Percentiles rank a stretch among this genome's conserved stretches.
Conservation (phyloP, 2,113 vertebrate species). For the Alexandromys fortis region DNA sequence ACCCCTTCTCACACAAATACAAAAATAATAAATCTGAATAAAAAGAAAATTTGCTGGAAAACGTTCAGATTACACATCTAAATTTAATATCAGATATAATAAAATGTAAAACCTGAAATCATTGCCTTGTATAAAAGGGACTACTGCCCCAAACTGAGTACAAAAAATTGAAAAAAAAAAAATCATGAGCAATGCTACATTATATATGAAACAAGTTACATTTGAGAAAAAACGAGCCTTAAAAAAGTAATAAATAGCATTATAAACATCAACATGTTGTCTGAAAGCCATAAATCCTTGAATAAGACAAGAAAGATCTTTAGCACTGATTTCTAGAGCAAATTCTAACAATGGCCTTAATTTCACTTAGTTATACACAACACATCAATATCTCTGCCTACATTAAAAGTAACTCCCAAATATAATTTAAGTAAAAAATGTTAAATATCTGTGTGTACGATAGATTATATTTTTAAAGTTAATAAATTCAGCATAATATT, state of each 20-base stretch:
- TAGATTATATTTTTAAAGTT: not conserved
- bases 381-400: not conserved
- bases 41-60: not conserved
- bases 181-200: not conserved
- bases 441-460: not conserved
- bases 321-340: not conserved
- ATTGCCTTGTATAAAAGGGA: not conserved
- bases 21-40: not conserved
- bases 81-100: not conserved
- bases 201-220: not conserved
- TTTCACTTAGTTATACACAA: not conserved
- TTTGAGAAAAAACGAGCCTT: not conserved
- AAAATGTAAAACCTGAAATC: not conserved
- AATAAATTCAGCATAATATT: not conserved
- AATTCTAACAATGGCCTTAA: not conserved
- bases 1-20: not conserved
- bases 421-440: not conserved
- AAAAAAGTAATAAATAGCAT: not conserved
- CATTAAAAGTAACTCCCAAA: not conserved
- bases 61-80: not conserved
- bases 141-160: not conserved
- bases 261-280: not conserved
- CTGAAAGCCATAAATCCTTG: not conserved
- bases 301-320: not conserved
- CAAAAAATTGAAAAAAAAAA: not conserved